These are phyloP conservation scores for Sinhomidia bicolor DNA, from an alignment of 2,888 invertebrate species.

Conservation along the genomic window DNA sequence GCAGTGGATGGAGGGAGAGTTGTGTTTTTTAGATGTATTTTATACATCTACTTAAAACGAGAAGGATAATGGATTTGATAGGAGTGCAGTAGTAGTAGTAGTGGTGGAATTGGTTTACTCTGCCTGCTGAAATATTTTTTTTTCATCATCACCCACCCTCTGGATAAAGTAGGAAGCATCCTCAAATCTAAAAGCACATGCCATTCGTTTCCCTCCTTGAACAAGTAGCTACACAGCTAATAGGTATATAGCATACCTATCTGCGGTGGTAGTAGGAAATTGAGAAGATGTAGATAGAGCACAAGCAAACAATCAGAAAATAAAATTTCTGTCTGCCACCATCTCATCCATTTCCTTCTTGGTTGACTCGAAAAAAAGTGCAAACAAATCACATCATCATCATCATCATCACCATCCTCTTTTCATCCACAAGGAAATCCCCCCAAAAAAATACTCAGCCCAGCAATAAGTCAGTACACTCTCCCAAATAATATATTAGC, in stretches of 20 bases:
- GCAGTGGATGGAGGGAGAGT: no score
- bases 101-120: neutral
- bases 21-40: neutral
- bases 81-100: neutral
- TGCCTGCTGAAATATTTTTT: slow-evolving; percentile 37
- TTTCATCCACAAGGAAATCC: slow-evolving; percentile 32
- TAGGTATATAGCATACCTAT: neutral
- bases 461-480: slow-evolving; percentile 26
- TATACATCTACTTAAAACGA: neutral
- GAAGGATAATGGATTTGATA: slow-evolving; percentile 14
- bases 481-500: neutral
- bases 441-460: slow-evolving; percentile 38
- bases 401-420: no score
- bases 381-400: slow-evolving; percentile 75
- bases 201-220: slow-evolving; percentile 16
- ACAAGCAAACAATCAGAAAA: slow-evolving; percentile 64
- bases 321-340: slow-evolving; percentile 61
- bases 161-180: slow-evolving; percentile 26
- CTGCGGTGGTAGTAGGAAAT: slow-evolving; percentile 11
- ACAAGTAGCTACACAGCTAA: neutral
- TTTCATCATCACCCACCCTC: neutral
- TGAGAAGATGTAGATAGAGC: slow-evolving; percentile 57
- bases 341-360: slow-evolving; percentile 71
- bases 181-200: slow-evolving; percentile 28
- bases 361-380: slow-evolving; percentile 67